These are phyloP conservation scores for Drosophila emarginata DNA, from an alignment of 2,888 invertebrate species.

Conservation along the genomic window DNA sequence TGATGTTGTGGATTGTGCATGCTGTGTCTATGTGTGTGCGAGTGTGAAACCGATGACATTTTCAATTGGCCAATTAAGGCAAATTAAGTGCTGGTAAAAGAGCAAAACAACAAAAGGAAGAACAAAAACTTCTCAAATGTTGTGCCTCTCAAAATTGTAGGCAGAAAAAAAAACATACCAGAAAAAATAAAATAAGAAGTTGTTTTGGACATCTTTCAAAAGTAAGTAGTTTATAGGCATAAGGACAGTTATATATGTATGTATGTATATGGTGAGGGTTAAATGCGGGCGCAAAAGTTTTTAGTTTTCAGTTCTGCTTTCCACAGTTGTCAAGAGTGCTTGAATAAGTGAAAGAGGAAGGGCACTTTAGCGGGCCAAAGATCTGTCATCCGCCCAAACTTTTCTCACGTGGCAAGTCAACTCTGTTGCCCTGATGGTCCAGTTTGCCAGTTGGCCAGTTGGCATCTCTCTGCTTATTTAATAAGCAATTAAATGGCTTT, in stretches of 20 bases:
- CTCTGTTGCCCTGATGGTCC: too few species aligned
- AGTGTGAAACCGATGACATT: conserved; percentile 32
- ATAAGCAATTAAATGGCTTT: conserved; percentile 68
- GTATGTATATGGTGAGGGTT: too few species aligned
- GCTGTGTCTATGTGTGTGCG: not conserved
- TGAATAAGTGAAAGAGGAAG: not conserved
- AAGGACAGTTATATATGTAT: too few species aligned
- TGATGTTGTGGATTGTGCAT: not conserved
- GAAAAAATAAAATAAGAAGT: conserved; percentile 1
- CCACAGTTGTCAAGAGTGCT: not conserved
- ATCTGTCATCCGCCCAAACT: not conserved
- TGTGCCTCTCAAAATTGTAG: conserved; percentile 17
- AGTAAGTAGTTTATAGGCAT: too few species aligned
- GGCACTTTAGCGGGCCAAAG: not conserved
- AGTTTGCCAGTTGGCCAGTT: too few species aligned
- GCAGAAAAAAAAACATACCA: not conserved
- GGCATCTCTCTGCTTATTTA: conserved; percentile 48
- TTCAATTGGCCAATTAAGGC: conserved; percentile 67
- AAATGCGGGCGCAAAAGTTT: not conserved
- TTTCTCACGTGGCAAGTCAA: not conserved
- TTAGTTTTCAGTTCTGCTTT: not conserved
- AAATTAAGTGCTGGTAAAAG: conserved; percentile 42
- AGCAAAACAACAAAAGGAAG: conserved; percentile 22
- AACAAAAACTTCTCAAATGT: conserved; percentile 21
- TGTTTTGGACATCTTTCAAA: not conserved